Evolutionary conservation across 2,113 vertebrate species (phyloP).

Genomic region (Tychaedon coryphoeus): DNA sequence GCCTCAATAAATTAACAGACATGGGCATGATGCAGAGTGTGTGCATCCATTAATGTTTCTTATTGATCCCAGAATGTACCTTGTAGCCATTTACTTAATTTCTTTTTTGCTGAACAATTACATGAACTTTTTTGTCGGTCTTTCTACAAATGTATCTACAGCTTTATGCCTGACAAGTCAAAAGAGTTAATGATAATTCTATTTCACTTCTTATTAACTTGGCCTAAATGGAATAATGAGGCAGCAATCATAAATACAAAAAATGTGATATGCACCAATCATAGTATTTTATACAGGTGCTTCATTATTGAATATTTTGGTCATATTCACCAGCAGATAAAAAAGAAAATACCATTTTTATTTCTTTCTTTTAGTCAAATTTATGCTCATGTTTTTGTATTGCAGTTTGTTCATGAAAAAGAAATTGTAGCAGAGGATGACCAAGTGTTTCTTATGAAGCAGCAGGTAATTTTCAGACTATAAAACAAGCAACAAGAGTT

Average conservation of each 20-base stretch:
- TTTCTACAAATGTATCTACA: background rate
- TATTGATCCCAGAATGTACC: background rate
- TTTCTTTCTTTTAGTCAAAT: background rate
- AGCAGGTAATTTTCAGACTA: constrained; percentile 81
- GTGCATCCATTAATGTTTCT: background rate
- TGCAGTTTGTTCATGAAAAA: constrained; percentile 97
- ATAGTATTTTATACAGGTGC: background rate
- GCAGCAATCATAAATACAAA: background rate
- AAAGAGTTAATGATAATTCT: background rate
- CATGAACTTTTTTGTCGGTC: background rate
- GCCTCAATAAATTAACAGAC: background rate
- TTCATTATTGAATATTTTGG: background rate
- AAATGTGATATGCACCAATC: background rate
- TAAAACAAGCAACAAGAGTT: background rate
- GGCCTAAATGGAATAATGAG: background rate
- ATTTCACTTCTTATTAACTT: background rate
- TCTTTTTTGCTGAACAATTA: background rate
- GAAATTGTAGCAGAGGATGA: constrained; percentile 98
- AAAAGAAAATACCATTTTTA: background rate
- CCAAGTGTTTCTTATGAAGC: constrained; percentile 96
- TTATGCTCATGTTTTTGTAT: constrained; percentile 8
- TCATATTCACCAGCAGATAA: background rate
- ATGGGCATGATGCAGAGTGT: background rate
- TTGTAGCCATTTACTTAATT: background rate
- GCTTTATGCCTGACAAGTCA: background rate